Conservation (phyloP, 2,888 invertebrate species). For the Epinotia demarniana region DNA sequence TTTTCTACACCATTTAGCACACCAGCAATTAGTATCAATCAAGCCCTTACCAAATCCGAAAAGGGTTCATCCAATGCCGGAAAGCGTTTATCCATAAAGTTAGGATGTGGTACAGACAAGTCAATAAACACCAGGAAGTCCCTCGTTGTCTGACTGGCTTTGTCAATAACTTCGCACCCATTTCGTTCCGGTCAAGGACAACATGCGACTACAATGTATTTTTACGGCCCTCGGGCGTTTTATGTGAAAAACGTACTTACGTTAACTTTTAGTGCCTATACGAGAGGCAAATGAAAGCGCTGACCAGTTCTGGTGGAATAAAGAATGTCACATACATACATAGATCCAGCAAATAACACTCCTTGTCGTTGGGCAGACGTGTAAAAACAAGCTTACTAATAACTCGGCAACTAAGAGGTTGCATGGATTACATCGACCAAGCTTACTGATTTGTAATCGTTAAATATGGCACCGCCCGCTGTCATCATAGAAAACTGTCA, state of each 20-base stretch:
- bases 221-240: neutral
- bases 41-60: neutral
- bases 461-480: neutral
- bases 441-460: neutral
- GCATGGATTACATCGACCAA: neutral
- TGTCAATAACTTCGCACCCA: constrained; percentile 31
- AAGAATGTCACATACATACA: too few relatives aligned
- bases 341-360: too few relatives aligned
- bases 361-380: too few relatives aligned
- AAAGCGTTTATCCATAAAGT: neutral
- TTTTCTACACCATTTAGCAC: too few relatives aligned
- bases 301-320: too few relatives aligned
- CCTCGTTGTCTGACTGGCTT: constrained; percentile 18
- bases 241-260: neutral
- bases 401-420: too few relatives aligned
- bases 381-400: too few relatives aligned
- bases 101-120: constrained; percentile 14
- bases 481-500: too few relatives aligned
- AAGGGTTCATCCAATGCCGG: neutral
- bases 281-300: neutral
- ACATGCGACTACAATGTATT: neutral
- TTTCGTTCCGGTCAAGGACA: constrained; percentile 23
- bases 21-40: too few relatives aligned
- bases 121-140: constrained; percentile 13
- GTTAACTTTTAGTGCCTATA: neutral